A percentile compares a stretch with the other conserved stretches of the same genome.
Conservation (phyloP, 2,797 vertebrate species). For the Danio jaintianensis region DNA sequence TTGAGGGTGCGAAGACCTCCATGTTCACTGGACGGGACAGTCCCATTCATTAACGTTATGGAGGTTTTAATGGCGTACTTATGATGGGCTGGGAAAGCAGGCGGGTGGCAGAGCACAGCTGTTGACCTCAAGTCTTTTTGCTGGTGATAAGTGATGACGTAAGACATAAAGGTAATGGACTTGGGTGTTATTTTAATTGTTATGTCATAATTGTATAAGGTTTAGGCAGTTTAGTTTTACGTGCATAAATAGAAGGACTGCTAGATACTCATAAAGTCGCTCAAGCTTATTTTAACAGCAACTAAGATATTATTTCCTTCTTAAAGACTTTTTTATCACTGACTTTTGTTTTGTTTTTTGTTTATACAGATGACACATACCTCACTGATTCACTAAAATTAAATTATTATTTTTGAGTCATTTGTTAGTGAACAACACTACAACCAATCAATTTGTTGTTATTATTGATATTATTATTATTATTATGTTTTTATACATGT, state of each 20-base stretch:
- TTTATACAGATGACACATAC: too few species aligned
- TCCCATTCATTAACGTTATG: slow-evolving; percentile 16
- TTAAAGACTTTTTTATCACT: background rate
- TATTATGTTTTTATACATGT: too few species aligned
- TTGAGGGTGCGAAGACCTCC: background rate
- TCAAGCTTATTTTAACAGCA: background rate
- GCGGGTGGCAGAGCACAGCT: background rate
- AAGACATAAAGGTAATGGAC: background rate
- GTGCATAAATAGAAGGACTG: background rate
- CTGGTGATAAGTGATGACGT: background rate
- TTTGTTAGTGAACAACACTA: too few species aligned
- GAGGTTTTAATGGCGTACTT: slow-evolving; percentile 6
- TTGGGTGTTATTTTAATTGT: background rate
- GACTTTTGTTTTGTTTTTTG: background rate
- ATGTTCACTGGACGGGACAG: background rate
- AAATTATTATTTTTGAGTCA: too few species aligned
- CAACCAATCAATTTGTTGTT: too few species aligned
- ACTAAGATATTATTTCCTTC: background rate
- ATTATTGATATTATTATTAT: too few species aligned
- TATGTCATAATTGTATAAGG: background rate
- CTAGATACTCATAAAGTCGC: background rate
- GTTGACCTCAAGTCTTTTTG: background rate
- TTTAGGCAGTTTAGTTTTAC: background rate
- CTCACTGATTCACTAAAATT: too few species aligned
- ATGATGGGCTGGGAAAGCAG: background rate